Evolutionary conservation across 1,140 invertebrate genomes (phyloP).

Genomic region (Rhizoglyphus robini): DNA sequence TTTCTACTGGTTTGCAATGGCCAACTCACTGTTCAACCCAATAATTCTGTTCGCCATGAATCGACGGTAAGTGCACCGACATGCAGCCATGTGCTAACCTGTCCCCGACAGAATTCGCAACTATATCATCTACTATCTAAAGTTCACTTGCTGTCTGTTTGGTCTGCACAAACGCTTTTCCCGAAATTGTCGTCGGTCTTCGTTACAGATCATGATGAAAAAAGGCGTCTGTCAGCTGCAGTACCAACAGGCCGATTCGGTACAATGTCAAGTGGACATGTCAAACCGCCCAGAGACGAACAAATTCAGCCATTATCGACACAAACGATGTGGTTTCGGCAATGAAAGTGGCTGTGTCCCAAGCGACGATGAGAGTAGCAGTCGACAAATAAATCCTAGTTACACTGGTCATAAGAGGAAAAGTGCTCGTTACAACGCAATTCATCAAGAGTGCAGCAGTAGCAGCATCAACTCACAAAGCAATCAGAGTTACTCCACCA

Average conservation of each 20-base stretch:
- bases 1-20: constrained; percentile 85
- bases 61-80: constrained; percentile 23
- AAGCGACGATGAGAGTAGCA: background rate
- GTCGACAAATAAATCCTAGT: no score
- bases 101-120: background rate
- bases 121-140: constrained; percentile 1
- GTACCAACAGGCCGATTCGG: background rate
- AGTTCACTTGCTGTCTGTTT: constrained; percentile 7
- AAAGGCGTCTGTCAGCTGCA: background rate
- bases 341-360: background rate
- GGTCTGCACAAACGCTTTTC: constrained; percentile 1
- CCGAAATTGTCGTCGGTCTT: background rate
- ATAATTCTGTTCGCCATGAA: constrained; percentile 89
- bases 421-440: no score
- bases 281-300: background rate
- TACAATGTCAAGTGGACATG: background rate
- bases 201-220: background rate
- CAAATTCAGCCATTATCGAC: background rate
- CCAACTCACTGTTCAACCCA: constrained; percentile 79
- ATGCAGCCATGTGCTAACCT: background rate
- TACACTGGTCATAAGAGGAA: no score
- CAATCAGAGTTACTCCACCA: no score
- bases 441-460: no score
- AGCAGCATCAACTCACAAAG: no score
- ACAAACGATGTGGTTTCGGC: background rate